Conservation (phyloP, 2,888 invertebrate species). For the Ectemnius cavifrons region DNA sequence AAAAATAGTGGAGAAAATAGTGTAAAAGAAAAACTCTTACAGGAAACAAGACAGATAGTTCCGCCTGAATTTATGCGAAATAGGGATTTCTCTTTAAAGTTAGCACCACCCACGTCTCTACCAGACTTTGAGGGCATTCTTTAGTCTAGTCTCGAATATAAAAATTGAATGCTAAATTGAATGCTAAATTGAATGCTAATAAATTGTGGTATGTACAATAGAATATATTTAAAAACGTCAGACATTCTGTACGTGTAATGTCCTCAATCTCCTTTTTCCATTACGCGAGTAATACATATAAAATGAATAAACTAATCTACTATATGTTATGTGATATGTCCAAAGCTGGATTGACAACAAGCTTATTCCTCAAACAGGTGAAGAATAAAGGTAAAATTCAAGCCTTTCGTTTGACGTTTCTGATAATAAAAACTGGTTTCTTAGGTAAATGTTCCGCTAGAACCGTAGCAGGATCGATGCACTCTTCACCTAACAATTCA, state of each 20-base stretch:
- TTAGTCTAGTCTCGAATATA: conserved; percentile 71
- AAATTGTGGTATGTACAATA: conserved; percentile 21
- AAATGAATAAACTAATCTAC: too few relatives aligned
- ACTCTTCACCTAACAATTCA: conserved; percentile 64
- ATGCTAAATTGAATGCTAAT: conserved; percentile 14
- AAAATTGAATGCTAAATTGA: conserved; percentile 28
- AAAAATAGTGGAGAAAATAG: neutral
- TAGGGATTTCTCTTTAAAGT: conserved; percentile 69
- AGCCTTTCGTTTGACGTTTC: conserved; percentile 60
- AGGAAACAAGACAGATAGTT: conserved; percentile 70
- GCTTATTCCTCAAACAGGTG: too few relatives aligned
- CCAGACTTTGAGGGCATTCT: conserved; percentile 76
- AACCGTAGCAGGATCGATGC: conserved; percentile 56
- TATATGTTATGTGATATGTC: too few relatives aligned
- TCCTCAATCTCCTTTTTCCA: conserved; percentile 36
- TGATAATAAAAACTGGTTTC: conserved; percentile 69
- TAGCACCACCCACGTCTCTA: conserved; percentile 72
- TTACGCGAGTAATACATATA: conserved; percentile 33
- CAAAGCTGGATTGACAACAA: too few relatives aligned
- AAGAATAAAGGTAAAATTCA: too few relatives aligned
- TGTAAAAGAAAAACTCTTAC: conserved; percentile 18
- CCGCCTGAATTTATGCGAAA: conserved; percentile 73
- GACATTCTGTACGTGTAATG: conserved; percentile 34
- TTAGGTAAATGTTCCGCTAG: conserved; percentile 59
- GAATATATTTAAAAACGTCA: too few relatives aligned